Base-by-base conservation (phyloP, 1,140 invertebrate genomes). In the Chrysoperla carnea region DNA sequence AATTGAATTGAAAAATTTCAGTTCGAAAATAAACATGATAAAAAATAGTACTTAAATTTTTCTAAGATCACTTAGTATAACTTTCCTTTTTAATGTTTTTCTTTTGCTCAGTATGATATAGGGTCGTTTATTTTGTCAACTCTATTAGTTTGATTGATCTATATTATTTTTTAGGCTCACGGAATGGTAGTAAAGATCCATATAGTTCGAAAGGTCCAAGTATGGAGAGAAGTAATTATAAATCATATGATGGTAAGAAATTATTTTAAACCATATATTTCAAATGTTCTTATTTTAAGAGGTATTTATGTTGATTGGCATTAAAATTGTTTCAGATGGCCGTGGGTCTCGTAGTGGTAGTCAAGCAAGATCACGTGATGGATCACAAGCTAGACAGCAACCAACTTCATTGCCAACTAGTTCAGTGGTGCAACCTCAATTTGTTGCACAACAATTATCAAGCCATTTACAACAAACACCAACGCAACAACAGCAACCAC, bases 311-410 rank as follows among this genome's bases (percentile, higher is more conserved):
- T 23, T 5, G 5, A 23, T 23, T 23, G 2, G 5, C 17, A 23
- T 23, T 23, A 49, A 35, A 36, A 11, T 42, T 28, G 23, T 11
- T 44, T 47, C 54, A 67, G 62, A 69, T 59, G 62, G 62, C 38
- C 60, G 65, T 31, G 60, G 59, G 49, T 69, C 72, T 6, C 60
- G 72, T 41, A 72, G 70, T 29, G 68, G 71, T 39, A 73, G 68
- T 37, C 69, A 73, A 42, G 68, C 74, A 46, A 51, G 61, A 17
- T 63, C 61, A 4, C 53, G 59, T 14, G 62, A 64, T 42, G 59
- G 51, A 39, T 60, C 58, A 0, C 55, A 56, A 9, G 60, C 58
- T 3, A 51, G 58, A 8, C 47, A 8, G 52, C 59, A 23, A 35
- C 39, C 33, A 45, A 51, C 12, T 14, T 42, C 38, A 29, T 36